Conservation (phyloP, 2,113 vertebrate species). For the Poeciliopsis turrubarensis region DNA sequence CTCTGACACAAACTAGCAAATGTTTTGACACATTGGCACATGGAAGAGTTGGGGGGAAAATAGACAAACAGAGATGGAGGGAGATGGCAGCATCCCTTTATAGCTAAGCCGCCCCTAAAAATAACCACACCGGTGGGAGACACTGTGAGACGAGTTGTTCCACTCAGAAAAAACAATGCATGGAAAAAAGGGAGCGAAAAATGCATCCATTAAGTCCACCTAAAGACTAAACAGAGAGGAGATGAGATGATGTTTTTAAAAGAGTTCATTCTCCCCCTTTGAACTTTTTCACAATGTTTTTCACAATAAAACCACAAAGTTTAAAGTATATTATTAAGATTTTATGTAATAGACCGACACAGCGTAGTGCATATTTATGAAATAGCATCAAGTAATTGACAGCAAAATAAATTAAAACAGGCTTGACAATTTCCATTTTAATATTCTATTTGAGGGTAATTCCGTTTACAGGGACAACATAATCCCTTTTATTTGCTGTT, state of each 20-base stretch:
- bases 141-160: conserved; percentile 37
- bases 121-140: conserved; percentile 44
- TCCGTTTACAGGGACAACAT: too few species aligned
- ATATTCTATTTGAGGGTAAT: too few species aligned
- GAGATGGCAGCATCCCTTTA: conserved; percentile 50
- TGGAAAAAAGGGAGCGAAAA: background rate
- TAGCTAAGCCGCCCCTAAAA: conserved; percentile 63
- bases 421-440: too few species aligned
- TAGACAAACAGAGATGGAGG: conserved; percentile 40
- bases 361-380: too few species aligned
- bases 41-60: conserved; percentile 23
- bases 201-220: background rate
- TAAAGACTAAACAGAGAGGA: conserved; percentile 5
- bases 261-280: conserved; percentile 10
- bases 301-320: conserved; percentile 6
- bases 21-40: conserved; percentile 28
- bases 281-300: background rate
- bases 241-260: conserved; percentile 12
- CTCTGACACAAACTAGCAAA: conserved; percentile 4
- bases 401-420: too few species aligned
- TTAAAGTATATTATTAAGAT: background rate
- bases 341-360: too few species aligned
- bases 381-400: too few species aligned
- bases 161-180: conserved; percentile 13
- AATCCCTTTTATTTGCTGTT: too few species aligned